Base-by-base conservation (phyloP, 2,113 vertebrate genomes). In the Athene cunicularia region DNA sequence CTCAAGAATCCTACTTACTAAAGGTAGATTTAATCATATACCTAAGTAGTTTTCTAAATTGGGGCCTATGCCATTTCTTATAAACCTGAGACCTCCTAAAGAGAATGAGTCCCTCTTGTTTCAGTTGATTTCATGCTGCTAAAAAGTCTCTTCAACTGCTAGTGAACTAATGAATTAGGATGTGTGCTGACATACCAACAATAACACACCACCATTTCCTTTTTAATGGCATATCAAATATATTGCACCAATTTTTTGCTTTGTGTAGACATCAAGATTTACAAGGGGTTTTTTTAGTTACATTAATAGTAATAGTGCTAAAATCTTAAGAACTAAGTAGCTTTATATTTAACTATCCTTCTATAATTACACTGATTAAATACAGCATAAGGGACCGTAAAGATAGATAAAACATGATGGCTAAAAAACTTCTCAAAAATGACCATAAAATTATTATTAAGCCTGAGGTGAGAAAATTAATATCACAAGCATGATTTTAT, bases 401-500 rank as follows among this genome's bases (percentile, higher is more conserved):
- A 98, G 96, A 98, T 30, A 98, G 98, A 98, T 98, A 98, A 98
- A 98, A 98, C 97, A 98, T 98, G 98, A 98, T 97, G 95, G 97
- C 97, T 97, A 97, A 97, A 98, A 98, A 98, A 98, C 88, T 98
- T 98, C 97, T 98, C 95, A 96, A 95, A 97, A 98, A 98, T 98
- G 97, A 97, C 97, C 98, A 98, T 98, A 98, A 98, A 98, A 98
- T 97, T 55, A 98, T 98, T 98, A 98, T 98, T 98, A 98, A 98
- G 98, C 98, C 96, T 89, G 97, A 98, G 98, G 98, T 98, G 97
- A 98, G 98, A 98, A 98, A 98, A 98, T 98, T 98, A 98, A 98
- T 98, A 98, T 98, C 96, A 98, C 80, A 97, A 97, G 97, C 98
- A 94, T 93, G 95, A 96, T 98, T 98, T 98, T 98, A 98, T 97